These are phyloP conservation scores for Clanis bilineata DNA, from an alignment of 2,888 invertebrate genomes.

Conservation along the genomic window DNA sequence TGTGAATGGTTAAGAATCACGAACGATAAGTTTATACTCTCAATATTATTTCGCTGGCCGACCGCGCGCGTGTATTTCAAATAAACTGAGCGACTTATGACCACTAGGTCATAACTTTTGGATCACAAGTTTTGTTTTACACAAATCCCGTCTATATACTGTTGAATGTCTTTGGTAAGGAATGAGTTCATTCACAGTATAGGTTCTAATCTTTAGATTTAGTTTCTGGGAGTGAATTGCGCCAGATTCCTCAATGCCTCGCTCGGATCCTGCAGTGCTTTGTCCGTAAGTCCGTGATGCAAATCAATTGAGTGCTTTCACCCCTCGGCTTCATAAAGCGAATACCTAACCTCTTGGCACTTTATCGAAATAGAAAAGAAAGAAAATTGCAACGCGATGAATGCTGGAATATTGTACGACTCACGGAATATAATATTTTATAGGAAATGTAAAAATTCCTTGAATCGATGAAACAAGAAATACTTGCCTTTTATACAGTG, in stretches of 20 bases:
- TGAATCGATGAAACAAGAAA: constrained; percentile 36
- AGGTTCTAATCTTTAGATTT: constrained; percentile 60
- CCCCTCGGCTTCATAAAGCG: constrained; percentile 50
- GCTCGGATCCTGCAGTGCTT: constrained; percentile 46
- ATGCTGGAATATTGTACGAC: constrained; percentile 38
- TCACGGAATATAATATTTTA: constrained; percentile 42
- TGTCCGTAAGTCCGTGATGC: constrained; percentile 59
- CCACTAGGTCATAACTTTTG: too few relatives aligned
- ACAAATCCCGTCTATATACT: too few relatives aligned
- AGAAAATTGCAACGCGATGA: constrained; percentile 40
- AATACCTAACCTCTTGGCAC: constrained; percentile 50
- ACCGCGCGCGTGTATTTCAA: too few relatives aligned
- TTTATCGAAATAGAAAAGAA: constrained; percentile 36
- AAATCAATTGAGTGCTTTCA: constrained; percentile 63
- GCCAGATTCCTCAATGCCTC: constrained; percentile 47
- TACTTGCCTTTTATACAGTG: too few relatives aligned
- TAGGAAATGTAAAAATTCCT: constrained; percentile 41
- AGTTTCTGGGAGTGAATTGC: constrained; percentile 58
- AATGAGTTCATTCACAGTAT: constrained; percentile 42
- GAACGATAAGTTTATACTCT: too few relatives aligned
- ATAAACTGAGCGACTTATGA: too few relatives aligned
- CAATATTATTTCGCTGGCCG: too few relatives aligned
- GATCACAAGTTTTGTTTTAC: too few relatives aligned
- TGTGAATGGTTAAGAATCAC: too few relatives aligned
- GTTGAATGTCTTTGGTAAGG: constrained; percentile 47